These are phyloP conservation scores for Pachliopta kotzebuea DNA, from an alignment of 2,888 invertebrate species.

Conservation along the genomic window DNA sequence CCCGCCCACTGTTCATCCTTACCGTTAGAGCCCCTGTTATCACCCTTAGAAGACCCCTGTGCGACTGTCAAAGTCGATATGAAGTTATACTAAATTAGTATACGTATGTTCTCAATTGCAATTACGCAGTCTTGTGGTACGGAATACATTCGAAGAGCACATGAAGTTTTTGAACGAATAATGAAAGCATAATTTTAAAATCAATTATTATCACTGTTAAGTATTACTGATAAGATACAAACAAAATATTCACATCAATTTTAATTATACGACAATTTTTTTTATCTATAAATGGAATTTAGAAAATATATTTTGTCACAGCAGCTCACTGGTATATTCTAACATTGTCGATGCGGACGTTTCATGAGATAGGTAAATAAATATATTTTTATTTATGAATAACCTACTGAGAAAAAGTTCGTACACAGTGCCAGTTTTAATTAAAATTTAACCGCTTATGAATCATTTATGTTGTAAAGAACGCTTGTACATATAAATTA, in stretches of 20 bases:
- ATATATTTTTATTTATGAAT: neutral
- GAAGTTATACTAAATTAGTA: too few relatives aligned
- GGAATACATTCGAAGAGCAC: neutral
- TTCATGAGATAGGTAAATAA: constrained; percentile 20
- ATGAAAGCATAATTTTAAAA: neutral
- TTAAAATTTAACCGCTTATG: neutral
- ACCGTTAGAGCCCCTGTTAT: too few relatives aligned
- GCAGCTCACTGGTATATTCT: neutral
- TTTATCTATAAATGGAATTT: constrained; percentile 18
- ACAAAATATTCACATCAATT: neutral
- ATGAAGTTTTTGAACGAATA: neutral
- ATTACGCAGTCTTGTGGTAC: neutral
- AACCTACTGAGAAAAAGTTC: neutral
- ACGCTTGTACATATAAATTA: neutral
- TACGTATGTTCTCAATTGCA: neutral
- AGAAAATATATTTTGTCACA: constrained; percentile 11
- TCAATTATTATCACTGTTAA: neutral
- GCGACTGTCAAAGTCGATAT: too few relatives aligned
- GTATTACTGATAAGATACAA: neutral
- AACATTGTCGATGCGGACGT: constrained; percentile 28
- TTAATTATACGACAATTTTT: neutral
- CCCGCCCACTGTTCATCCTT: too few relatives aligned
- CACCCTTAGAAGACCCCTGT: too few relatives aligned
- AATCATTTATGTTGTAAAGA: constrained; percentile 1
- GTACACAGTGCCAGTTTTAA: neutral